These are phyloP conservation scores for Drosophila mercatorum DNA, from an alignment of 2,888 invertebrate species.

Conservation along the genomic window DNA sequence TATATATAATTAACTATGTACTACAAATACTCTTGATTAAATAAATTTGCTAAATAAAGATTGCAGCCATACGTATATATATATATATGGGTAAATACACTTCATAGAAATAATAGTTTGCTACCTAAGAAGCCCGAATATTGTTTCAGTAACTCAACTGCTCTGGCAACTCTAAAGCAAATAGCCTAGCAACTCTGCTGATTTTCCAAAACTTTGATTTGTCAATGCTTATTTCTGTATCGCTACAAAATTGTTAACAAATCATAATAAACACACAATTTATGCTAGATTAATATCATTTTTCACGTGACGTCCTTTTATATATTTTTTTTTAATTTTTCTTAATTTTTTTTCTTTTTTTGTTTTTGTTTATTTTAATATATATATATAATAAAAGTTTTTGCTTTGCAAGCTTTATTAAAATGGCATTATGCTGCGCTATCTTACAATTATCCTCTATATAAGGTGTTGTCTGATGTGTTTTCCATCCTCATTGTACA, in stretches of 20 bases:
- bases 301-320: conserved; percentile 3
- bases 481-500: conserved; percentile 11
- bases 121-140: conserved; percentile 34
- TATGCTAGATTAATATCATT: conserved; percentile 1
- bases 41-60: conserved; percentile 36
- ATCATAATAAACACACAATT: conserved; percentile 22
- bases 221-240: conserved; percentile 68
- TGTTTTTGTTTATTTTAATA: conserved; percentile 9
- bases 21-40: conserved; percentile 25
- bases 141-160: conserved; percentile 18
- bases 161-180: background rate
- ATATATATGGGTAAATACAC: background rate
- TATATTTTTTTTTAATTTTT: background rate
- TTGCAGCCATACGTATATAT: conserved; percentile 10
- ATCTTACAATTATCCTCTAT: conserved; percentile 47
- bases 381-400: conserved; percentile 11
- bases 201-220: conserved; percentile 57
- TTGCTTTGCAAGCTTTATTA: conserved; percentile 67
- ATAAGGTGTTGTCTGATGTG: conserved; percentile 24
- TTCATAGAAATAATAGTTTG: conserved; percentile 18
- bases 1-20: conserved; percentile 31
- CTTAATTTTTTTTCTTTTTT: background rate
- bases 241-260: conserved; percentile 26
- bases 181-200: conserved; percentile 6
- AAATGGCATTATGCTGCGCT: conserved; percentile 46